Evolutionary conservation across 2,888 invertebrate genomes (phyloP).

Genomic region (Asteroscopus sphinx): DNA sequence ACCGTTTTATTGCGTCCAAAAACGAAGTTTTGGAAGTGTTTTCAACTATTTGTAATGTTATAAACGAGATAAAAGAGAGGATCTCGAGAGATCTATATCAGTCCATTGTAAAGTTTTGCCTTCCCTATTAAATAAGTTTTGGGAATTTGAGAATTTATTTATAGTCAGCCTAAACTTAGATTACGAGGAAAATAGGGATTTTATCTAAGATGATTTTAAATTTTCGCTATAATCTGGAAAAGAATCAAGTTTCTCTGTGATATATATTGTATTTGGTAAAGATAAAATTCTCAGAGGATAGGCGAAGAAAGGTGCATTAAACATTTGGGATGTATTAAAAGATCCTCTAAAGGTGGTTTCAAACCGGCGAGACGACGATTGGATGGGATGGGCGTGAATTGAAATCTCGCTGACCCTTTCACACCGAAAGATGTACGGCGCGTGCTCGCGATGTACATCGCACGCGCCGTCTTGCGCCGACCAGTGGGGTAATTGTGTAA

Average conservation of each 20-base stretch:
- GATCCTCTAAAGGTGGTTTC: too few species aligned
- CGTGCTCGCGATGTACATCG: too few species aligned
- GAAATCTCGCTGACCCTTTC: too few species aligned
- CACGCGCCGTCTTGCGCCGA: too few species aligned
- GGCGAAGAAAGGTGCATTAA: too few species aligned
- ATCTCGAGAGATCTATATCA: constrained; percentile 24
- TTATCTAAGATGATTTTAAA: constrained; percentile 3
- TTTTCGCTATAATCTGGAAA: not conserved
- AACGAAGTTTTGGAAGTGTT: constrained; percentile 42
- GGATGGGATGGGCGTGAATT: too few species aligned
- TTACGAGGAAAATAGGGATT: constrained; percentile 11
- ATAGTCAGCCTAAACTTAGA: constrained; percentile 7
- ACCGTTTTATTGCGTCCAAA: constrained; percentile 36
- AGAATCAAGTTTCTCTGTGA: not conserved
- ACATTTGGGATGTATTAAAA: too few species aligned
- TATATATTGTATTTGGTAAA: too few species aligned
- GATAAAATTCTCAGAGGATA: too few species aligned
- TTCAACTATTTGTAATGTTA: constrained; percentile 52
- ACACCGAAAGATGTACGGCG: too few species aligned
- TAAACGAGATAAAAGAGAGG: constrained; percentile 46
- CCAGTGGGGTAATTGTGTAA: too few species aligned
- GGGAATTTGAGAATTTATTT: constrained; percentile 26
- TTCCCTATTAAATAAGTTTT: constrained; percentile 23
- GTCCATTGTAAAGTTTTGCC: constrained; percentile 16
- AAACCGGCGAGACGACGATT: too few species aligned